Percentiles rank a stretch among this genome's conserved stretches.
Evolutionary conservation across 2,888 invertebrate genomes (phyloP).

Genomic region (Acrobeloides nanus): DNA sequence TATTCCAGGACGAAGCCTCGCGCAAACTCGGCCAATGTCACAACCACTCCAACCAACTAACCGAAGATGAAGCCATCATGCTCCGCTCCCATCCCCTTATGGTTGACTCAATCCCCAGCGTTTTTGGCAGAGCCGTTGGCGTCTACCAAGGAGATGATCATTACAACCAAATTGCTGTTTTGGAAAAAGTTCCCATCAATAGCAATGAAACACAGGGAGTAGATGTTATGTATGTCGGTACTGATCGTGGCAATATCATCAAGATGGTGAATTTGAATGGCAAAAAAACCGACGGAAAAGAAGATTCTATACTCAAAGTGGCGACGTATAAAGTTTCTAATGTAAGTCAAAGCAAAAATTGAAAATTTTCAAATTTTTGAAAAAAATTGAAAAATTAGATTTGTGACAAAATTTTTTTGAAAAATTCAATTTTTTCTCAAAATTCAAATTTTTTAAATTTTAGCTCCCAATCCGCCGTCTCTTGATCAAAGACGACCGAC

Average conservation of each 20-base stretch:
- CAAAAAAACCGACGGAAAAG: not conserved
- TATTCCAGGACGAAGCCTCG: not conserved
- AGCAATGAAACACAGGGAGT: constrained; percentile 17
- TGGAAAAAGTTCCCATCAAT: constrained; percentile 18
- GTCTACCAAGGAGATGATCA: constrained; percentile 63
- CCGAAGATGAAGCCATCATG: constrained; percentile 21
- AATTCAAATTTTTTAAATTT: too few relatives aligned
- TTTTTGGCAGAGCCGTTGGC: constrained; percentile 73
- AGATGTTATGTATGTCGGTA: constrained; percentile 87
- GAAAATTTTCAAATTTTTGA: too few relatives aligned
- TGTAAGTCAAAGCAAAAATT: constrained; percentile 9
- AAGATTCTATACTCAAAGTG: constrained; percentile 21
- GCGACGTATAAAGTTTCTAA: constrained; percentile 14
- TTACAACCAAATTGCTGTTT: constrained; percentile 27
- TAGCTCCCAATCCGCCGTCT: constrained; percentile 62
- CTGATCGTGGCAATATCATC: constrained; percentile 55
- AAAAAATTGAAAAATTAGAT: too few relatives aligned
- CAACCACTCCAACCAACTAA: constrained; percentile 9
- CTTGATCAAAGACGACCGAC: constrained; percentile 35
- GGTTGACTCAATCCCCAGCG: constrained; percentile 56
- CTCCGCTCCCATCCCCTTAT: constrained; percentile 25
- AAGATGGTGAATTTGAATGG: constrained; percentile 32
- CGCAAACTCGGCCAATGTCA: constrained; percentile 23
- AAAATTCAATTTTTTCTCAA: constrained; percentile 5
- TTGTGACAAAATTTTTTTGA: too few relatives aligned